Conservation (phyloP, 2,797 vertebrate genomes). For the Protosalanx chinensis region DNA sequence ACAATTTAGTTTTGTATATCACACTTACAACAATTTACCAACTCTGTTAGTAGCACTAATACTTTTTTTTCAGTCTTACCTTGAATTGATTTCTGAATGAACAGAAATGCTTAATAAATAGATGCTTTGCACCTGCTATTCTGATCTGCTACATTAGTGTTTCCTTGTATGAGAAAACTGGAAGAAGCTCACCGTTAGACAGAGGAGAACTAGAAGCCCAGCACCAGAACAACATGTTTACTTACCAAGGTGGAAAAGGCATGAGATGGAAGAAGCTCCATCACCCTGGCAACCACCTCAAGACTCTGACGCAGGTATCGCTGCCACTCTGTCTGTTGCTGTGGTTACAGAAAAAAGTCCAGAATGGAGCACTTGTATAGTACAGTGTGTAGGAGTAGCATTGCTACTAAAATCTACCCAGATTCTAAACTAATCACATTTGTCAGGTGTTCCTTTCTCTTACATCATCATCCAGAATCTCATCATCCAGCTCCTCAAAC, state of each 20-base stretch:
- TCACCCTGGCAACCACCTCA: slow-evolving; percentile 98
- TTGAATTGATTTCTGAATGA: no score
- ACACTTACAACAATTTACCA: no score
- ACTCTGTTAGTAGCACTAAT: no score
- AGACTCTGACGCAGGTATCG: slow-evolving; percentile 96
- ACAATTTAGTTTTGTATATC: no score
- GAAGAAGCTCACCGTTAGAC: not conserved
- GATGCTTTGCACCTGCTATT: no score
- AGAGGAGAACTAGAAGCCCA: not conserved
- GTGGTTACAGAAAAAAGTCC: slow-evolving; percentile 42
- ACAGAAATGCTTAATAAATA: no score
- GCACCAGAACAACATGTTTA: not conserved
- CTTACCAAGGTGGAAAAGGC: slow-evolving; percentile 92
- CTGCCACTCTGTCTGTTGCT: slow-evolving; percentile 99
- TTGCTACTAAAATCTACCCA: not conserved
- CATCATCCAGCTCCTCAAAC: slow-evolving; percentile 95
- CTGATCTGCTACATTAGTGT: no score
- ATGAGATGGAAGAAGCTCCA: slow-evolving; percentile 97
- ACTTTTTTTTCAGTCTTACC: no score
- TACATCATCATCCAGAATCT: slow-evolving; percentile 96
- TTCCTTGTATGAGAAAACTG: no score
- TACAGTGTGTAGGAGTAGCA: not conserved
- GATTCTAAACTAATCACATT: not conserved
- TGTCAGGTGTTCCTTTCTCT: slow-evolving; percentile 43
- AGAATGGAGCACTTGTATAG: no score